phyloP scores from a whole-genome alignment of 2,113 vertebrate species.

The Ibidorhyncha struthersii region DNA sequence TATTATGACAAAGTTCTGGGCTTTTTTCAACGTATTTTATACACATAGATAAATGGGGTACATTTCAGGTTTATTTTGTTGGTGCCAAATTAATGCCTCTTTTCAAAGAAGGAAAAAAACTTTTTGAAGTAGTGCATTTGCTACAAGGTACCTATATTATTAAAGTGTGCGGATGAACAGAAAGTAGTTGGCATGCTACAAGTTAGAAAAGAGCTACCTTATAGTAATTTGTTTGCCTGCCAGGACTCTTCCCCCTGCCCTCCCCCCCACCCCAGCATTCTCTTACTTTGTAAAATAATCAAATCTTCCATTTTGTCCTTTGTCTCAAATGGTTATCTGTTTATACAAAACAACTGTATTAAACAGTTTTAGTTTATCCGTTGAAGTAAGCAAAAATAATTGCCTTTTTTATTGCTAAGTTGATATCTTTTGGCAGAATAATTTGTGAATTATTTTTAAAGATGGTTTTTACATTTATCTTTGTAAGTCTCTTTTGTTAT shows the following conservation, averaged over 20 bases:
- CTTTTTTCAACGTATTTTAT: background rate
- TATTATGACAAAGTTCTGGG: background rate
- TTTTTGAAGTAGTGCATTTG: background rate
- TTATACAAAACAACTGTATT: background rate
- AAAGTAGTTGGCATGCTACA: background rate
- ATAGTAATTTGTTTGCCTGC: background rate
- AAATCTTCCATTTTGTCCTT: background rate
- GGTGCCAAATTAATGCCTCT: background rate
- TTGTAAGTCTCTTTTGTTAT: slow-evolving; percentile 55
- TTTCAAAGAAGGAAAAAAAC: background rate
- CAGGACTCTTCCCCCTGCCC: background rate
- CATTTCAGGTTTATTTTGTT: background rate
- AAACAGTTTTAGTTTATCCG: background rate
- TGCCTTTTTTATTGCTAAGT: background rate
- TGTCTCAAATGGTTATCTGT: background rate
- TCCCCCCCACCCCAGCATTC: background rate
- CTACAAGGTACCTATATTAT: background rate
- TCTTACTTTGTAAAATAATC: background rate
- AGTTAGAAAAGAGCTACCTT: background rate
- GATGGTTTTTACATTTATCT: slow-evolving; percentile 54
- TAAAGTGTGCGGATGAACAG: background rate
- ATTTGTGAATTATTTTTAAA: slow-evolving; percentile 27
- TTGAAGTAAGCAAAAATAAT: background rate
- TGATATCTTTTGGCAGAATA: slow-evolving; percentile 30
- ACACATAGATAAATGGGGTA: background rate